Evolutionary conservation across 2,888 invertebrate genomes (phyloP).

Genomic region (Saturnia japonica): DNA sequence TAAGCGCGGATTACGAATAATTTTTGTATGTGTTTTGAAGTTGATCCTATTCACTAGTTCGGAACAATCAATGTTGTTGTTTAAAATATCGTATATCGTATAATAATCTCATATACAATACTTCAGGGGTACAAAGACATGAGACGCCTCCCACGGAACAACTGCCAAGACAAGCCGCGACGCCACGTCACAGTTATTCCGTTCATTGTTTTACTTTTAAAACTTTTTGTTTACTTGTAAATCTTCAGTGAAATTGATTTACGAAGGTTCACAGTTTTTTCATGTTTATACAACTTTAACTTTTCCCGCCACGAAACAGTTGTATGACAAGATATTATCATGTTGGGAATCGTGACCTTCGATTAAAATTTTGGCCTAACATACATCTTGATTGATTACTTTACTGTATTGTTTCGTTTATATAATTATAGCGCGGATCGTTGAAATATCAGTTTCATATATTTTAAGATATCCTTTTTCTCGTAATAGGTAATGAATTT

Average conservation of each 20-base stretch:
- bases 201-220: slow-evolving; percentile 21
- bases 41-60: no score
- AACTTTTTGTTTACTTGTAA: slow-evolving; percentile 11
- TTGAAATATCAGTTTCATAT: no score
- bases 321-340: not conserved
- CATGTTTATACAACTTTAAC: not conserved
- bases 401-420: no score
- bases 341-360: not conserved
- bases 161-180: not conserved
- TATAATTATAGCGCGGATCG: no score
- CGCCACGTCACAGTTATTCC: not conserved
- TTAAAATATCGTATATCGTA: no score
- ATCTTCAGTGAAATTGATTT: slow-evolving; percentile 9
- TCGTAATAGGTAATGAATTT: no score
- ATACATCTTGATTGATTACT: no score
- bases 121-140: not conserved
- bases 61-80: no score
- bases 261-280: not conserved
- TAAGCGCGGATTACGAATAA: no score
- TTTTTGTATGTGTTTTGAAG: no score
- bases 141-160: not conserved
- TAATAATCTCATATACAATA: not conserved
- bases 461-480: no score
- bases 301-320: not conserved
- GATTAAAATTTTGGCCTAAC: not conserved